Evolutionary conservation across 2,113 vertebrate species (phyloP), one percentile per base, ranked within the genome.

Genomic region (Lathamus discolor): DNA sequence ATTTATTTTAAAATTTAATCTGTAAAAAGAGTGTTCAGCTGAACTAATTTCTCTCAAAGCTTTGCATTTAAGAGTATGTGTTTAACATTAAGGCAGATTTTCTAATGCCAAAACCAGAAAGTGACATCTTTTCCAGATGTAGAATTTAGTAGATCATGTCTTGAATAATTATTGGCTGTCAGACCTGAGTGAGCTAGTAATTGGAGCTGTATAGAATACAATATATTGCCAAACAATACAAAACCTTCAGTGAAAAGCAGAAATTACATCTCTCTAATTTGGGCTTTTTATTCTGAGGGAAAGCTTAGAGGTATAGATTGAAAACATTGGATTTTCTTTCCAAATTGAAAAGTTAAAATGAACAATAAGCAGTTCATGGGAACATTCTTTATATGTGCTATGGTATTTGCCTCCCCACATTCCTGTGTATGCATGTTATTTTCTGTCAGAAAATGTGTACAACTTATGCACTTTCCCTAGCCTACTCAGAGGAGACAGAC

Each of bases 41-140:
- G 28, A 59, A 54, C 64, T 94, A 87, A 83, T 85, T 96, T 96
- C 39, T 92, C 44, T 88, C 76, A 77, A 92, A 95, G 66, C 35
- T 92, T 83, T 93, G 46, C 69, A 68, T 69, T 96, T 91, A 90
- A 77, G 87, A 88, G 28, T 80, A 82, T 90, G 90, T 86, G 74
- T 93, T 97, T 95, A 96, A 95, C 37, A 76, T 41, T 84, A 97
- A 95, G 70, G 89, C 54, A 84, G 89, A 78, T 57, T 95, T 96
- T 96, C 81, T 96, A 90, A 77, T 69, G 85, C 69, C 94, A 96
- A 97, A 96, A 91, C 62, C 74, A 95, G 83, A 95, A 94, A 97
- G 31, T 92, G 77, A 92, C 96, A 96, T 96, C 8, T 8, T 93
- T 98, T 97, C 96, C 95, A 98, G 96, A 97, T 96, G 96, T 94